A percentile compares a stretch with the other conserved stretches of the same genome.
Conservation (phyloP, 2,113 vertebrate species). For the Cheirogaleus medius region DNA sequence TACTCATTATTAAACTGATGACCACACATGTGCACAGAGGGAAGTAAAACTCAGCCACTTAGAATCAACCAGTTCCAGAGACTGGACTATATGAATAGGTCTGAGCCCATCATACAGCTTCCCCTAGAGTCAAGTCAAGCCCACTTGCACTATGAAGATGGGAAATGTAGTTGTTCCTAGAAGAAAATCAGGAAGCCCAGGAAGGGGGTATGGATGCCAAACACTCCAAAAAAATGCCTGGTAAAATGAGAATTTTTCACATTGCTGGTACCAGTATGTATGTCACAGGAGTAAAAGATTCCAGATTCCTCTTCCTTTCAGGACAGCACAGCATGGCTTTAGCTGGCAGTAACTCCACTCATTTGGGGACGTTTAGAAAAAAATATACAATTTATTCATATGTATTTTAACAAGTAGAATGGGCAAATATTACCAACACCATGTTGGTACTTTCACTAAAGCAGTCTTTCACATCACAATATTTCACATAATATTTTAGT, state of each 20-base stretch:
- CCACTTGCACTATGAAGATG: background rate
- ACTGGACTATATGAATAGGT: background rate
- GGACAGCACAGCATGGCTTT: background rate
- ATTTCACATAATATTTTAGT: background rate
- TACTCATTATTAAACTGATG: no score
- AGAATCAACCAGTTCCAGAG: background rate
- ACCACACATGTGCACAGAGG: no score
- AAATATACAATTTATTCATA: background rate
- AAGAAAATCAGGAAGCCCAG: background rate
- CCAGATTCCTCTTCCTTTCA: background rate
- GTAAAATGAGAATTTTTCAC: background rate
- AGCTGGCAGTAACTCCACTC: background rate
- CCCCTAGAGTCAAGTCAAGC: background rate
- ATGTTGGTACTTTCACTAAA: background rate
- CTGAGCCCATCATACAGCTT: no score
- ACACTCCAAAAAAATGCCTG: background rate
- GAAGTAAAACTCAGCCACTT: background rate
- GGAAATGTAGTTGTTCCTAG: background rate
- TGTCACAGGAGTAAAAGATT: background rate
- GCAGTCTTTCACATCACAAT: background rate
- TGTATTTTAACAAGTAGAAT: background rate
- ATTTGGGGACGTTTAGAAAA: background rate
- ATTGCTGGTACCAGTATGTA: background rate
- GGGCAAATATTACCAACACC: background rate
- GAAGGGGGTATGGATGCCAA: background rate